Evolutionary conservation across 2,888 invertebrate species (phyloP), one percentile per base, ranked within the genome.

Genomic region (Eupsilia transversa): DNA sequence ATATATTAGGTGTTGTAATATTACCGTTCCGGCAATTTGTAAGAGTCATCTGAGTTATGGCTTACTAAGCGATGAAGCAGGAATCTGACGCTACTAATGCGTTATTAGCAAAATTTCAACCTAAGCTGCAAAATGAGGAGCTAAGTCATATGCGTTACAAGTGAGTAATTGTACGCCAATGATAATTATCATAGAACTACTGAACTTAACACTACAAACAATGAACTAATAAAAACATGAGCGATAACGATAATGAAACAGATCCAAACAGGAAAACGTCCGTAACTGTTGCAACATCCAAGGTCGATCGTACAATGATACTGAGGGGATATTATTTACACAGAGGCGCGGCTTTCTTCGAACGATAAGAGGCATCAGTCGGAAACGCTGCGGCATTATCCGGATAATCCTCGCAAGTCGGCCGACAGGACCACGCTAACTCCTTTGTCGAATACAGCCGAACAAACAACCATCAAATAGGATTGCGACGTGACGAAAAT

Each of bases 401-500:
- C 92, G 93, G 94, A 94, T 95, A 89, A 94, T 94, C 93, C 92
- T 82, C 89, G 90, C 91, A 90, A 93, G 91, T 93, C 91, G 92
- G 77, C 89, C 87, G 88, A 85, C 89, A 86, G 87, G 86, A 87
- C 89, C 88, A 87, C 88, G 88, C 87, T 86, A 88, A 87, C 89
- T 89, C 89, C 90, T 90, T 91, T 89, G 89, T 87, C 75, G 87
- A 89, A 85, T 87, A 86, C 84, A 85, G 82, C 89, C 86, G 86
- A 83, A 84, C 87, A 89, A 88, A 89, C 89, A 89, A 83, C 85
- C 85, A 77, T 85, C 82, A 87, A 89, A 90, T 86, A 86, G 87
- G 87, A 89, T 88, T 87, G 82, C 82, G 74, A 79, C 80, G 72
- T 79, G 74, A 84, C 74, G 56, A 60, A 82, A 82, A 78, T 84